These are phyloP conservation scores for Sylvicola fuscatus DNA, from an alignment of 2,888 invertebrate species.

Conservation along the genomic window DNA sequence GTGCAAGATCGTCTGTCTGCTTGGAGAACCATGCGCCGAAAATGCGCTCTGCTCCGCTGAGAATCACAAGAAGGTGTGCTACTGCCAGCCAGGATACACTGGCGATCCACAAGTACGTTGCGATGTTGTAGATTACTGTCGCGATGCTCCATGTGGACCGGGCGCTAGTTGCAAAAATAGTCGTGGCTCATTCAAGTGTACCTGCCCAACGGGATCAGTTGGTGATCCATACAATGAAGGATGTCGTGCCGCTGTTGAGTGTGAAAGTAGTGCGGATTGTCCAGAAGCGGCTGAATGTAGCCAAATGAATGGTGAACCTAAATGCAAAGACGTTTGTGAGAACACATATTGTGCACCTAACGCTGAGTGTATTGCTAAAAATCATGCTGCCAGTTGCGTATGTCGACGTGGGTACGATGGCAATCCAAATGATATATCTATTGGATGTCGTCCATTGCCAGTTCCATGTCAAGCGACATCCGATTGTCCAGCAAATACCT, in stretches of 20 bases:
- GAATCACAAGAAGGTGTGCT: slow-evolving; percentile 55
- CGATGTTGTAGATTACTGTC: slow-evolving; percentile 55
- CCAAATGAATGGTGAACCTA: slow-evolving; percentile 45
- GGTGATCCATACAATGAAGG: slow-evolving; percentile 74
- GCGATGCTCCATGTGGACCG: slow-evolving; percentile 55
- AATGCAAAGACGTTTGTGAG: slow-evolving; percentile 70
- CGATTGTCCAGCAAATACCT: slow-evolving; percentile 59
- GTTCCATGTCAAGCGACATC: slow-evolving; percentile 45
- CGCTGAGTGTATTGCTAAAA: slow-evolving; percentile 56
- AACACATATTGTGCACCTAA: slow-evolving; percentile 59
- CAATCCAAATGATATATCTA: slow-evolving; percentile 41
- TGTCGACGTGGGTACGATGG: slow-evolving; percentile 63
- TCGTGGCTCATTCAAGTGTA: slow-evolving; percentile 59
- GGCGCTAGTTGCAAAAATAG: slow-evolving; percentile 63
- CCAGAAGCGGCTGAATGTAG: slow-evolving; percentile 60
- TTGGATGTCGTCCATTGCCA: slow-evolving; percentile 58
- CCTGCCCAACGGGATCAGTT: slow-evolving; percentile 55
- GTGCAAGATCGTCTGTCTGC: slow-evolving; percentile 72
- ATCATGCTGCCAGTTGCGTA: slow-evolving; percentile 57
- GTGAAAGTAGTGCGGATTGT: slow-evolving; percentile 57
- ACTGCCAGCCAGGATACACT: slow-evolving; percentile 74
- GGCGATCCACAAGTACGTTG: slow-evolving; percentile 58
- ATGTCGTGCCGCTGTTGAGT: slow-evolving; percentile 64
- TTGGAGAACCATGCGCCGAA: slow-evolving; percentile 63
- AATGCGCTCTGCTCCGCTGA: slow-evolving; percentile 74